Base-by-base conservation (phyloP, 2,797 vertebrate genomes). In the Anableps anableps region DNA sequence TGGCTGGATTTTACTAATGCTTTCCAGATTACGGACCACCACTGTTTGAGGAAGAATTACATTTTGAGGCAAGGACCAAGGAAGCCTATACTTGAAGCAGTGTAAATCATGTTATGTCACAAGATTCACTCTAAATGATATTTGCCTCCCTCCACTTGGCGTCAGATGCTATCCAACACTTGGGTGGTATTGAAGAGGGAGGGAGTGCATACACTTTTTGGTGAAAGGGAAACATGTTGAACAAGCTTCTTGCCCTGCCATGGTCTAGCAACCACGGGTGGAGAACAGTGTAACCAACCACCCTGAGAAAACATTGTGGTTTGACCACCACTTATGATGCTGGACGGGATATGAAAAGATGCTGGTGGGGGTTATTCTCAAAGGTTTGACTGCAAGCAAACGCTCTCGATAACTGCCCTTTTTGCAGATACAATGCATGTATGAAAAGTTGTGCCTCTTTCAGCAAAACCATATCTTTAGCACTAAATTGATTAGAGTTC, bases 221-320 rank as follows among this genome's bases (percentile, higher is more conserved):
- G 77, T 70, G 26, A 89, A 92, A 76, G 91, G 91, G 95, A 95
- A 96, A 96, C 94, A 96, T 95, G 95, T 96, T 93, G 94, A 95
- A 95, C 94, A 95, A 95, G 95, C 93, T 90, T 91, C 94, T 96
- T 95, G 94, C 91, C 89, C 84, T 91, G 88, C 91, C 84, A 93
- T 89, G 93, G 93, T 95, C 91, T 93, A 90, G 92, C 83, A 91
- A 94, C 94, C 92, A 88, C 92, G 89, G 95, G 92, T 95, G 93
- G 91, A 93, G 93, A 92, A 93, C 89, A 91, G 94, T 94, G 94
- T 92, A 93, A 94, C 93, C 91, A 92, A 93, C 94, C 91, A 88
- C 94, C 87, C 89, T 91, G 92, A 89, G 92, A 95, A 96, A 96
- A 96, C 94, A 95, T 87, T 95, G 95, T 93, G 96, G 95, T 95